Evolutionary conservation across 2,797 vertebrate species (phyloP), one percentile per base, ranked within the genome.

Genomic region (Aphelocoma californica): DNA sequence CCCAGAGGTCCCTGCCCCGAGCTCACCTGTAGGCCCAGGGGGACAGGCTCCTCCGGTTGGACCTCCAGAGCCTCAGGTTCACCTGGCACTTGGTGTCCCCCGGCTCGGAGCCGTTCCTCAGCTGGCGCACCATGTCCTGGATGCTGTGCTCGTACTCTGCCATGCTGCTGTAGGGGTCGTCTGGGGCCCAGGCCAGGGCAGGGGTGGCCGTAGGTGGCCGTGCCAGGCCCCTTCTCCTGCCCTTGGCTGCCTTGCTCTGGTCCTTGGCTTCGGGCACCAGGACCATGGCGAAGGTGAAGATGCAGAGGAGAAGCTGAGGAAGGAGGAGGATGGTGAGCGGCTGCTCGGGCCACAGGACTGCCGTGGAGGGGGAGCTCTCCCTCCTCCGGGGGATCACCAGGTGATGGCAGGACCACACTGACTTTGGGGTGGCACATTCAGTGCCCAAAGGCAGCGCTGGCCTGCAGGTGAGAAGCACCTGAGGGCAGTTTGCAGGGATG

Each of bases 1-100:
- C 40, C 47, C 56, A 1, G 0, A 1, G 12, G 36, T 50, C 40
- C 18, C 26, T 45, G 60, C 44, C 48, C 40, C 81, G 38, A 20
- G 32, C 98, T 97, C 93, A 98, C 98, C 98, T 98, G 97, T 99
- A 98, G n/a, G 98, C 97, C 98, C 98, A 99, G 8, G 98, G 98
- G 15, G 98, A 99, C 75, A 98, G 96, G 67, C 98, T 98, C 71
- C 98, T 98, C 65, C 96, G 97, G 96, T 98, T 98, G 85, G 98
- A 98, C 94, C 98, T 97, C 98, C 98, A 98, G 67, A 98, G 97
- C 92, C 98, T 97, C 91, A 98, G 87, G 92, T 98, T 98, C 92
- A 98, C 97, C 92, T 98, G 98, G 73, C 98, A 98, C 93, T 98
- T 98, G 92, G 80, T 97, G 91, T 97, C 97, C 10, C 96, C 96